phyloP scores from a whole-genome alignment of 2,113 vertebrate genomes.

The Albula glossodonta region DNA sequence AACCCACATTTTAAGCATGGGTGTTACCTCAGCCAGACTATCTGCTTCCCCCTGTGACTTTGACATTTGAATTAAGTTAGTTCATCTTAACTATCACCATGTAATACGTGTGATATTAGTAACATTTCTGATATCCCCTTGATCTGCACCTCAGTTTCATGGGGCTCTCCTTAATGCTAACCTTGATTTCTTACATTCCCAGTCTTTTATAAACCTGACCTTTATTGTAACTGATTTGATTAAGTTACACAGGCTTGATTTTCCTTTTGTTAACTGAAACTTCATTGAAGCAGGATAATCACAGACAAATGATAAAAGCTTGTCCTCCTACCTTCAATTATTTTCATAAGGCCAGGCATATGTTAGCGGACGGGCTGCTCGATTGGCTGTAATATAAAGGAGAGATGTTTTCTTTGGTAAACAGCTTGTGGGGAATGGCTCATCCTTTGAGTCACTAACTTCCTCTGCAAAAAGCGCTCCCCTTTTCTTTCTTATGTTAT shows the following conservation, averaged over 20 bases:
- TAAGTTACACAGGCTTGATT: not conserved
- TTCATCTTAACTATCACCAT: not conserved
- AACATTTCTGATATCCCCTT: not conserved
- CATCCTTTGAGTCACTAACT: no score
- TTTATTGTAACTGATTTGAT: not conserved
- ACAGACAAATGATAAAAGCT: not conserved
- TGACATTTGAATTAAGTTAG: not conserved
- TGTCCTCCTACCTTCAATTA: not conserved
- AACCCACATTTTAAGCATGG: not conserved
- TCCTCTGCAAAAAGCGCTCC: not conserved
- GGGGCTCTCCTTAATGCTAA: not conserved
- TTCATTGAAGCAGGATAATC: not conserved
- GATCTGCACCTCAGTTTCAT: not conserved
- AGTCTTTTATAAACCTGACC: not conserved
- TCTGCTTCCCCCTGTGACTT: not conserved
- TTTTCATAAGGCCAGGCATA: not conserved
- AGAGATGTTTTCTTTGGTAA: not conserved
- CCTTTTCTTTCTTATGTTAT: not conserved
- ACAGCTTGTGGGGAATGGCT: no score
- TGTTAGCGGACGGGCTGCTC: not conserved
- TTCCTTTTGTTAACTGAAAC: not conserved
- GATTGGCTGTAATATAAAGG: not conserved
- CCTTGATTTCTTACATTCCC: not conserved
- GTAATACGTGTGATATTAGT: not conserved
- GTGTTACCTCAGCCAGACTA: not conserved